These are phyloP conservation scores for Eupithecia abbreviata DNA, from an alignment of 2,888 invertebrate species.

Conservation along the genomic window DNA sequence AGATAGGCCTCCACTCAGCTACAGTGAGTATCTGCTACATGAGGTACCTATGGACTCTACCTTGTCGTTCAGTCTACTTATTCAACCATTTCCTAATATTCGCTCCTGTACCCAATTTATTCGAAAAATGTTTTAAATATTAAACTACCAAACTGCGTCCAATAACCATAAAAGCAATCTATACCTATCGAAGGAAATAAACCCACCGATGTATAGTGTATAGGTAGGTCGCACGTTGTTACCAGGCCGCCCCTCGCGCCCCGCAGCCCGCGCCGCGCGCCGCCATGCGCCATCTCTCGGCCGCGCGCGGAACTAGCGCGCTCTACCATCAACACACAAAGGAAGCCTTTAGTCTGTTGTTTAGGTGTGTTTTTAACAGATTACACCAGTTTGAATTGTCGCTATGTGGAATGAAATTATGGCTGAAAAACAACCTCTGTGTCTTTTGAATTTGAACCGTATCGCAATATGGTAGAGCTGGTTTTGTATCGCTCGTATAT, in stretches of 20 bases:
- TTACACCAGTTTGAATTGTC: constrained; percentile 36
- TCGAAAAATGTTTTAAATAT: constrained; percentile 27
- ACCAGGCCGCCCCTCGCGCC: constrained; percentile 41
- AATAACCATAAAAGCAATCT: constrained; percentile 41
- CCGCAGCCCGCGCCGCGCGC: constrained; percentile 5
- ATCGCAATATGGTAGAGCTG: constrained; percentile 7
- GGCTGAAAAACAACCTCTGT: constrained; percentile 33
- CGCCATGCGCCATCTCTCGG: constrained; percentile 58
- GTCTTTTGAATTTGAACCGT: constrained; percentile 16
- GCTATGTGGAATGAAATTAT: constrained; percentile 38
- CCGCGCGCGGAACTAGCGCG: constrained; percentile 38
- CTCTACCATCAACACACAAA: constrained; percentile 21
- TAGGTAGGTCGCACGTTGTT: constrained; percentile 42
- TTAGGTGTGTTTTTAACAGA: constrained; percentile 39
- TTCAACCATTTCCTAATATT: not conserved
- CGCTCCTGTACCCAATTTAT: constrained; percentile 15
- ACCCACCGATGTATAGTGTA: constrained; percentile 43
- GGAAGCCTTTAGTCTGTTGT: constrained; percentile 19
- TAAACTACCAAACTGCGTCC: constrained; percentile 33
- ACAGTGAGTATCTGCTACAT: too few species aligned
- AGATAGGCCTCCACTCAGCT: too few species aligned
- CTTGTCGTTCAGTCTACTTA: not conserved
- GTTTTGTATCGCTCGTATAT: constrained; percentile 7
- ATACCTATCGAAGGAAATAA: constrained; percentile 41
- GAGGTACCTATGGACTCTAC: too few species aligned